Percentiles rank a stretch among this genome's conserved stretches.
phyloP scores from a whole-genome alignment of 2,888 invertebrate species.

The Hedya salicella region DNA sequence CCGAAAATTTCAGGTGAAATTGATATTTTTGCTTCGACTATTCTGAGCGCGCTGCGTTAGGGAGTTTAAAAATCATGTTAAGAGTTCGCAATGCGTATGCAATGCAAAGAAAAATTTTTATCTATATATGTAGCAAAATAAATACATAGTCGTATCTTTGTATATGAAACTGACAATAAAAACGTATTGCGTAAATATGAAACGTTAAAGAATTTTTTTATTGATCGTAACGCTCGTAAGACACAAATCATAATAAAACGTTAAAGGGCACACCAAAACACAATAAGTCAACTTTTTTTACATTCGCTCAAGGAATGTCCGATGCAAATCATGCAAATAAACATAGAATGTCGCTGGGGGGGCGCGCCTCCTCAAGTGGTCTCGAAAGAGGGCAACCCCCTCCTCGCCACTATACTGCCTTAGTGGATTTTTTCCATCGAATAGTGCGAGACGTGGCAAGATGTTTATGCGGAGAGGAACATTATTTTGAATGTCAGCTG shows the following conservation, averaged over 20 bases:
- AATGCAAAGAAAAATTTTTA: too few relatives aligned
- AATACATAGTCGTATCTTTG: too few relatives aligned
- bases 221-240: constrained; percentile 16
- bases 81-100: too few relatives aligned
- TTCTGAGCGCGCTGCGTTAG: constrained; percentile 3
- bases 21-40: constrained; percentile 26
- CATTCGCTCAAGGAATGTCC: constrained; percentile 59
- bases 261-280: constrained; percentile 37
- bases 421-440: constrained; percentile 77
- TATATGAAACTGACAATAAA: background rate
- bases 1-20: constrained; percentile 50
- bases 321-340: constrained; percentile 82
- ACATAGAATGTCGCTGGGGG: constrained; percentile 62
- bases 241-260: constrained; percentile 31
- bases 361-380: constrained; percentile 69
- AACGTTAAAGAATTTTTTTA: constrained; percentile 6
- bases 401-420: constrained; percentile 71
- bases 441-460: constrained; percentile 58
- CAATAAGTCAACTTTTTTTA: constrained; percentile 36
- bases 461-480: constrained; percentile 35
- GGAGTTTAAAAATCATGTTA: too few relatives aligned
- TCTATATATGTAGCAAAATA: too few relatives aligned
- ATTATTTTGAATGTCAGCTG: constrained; percentile 32
- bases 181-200: background rate
- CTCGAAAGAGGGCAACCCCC: constrained; percentile 70